These are phyloP conservation scores for Corythornis cristatus DNA, from an alignment of 2,113 vertebrate genomes.

Conservation along the genomic window DNA sequence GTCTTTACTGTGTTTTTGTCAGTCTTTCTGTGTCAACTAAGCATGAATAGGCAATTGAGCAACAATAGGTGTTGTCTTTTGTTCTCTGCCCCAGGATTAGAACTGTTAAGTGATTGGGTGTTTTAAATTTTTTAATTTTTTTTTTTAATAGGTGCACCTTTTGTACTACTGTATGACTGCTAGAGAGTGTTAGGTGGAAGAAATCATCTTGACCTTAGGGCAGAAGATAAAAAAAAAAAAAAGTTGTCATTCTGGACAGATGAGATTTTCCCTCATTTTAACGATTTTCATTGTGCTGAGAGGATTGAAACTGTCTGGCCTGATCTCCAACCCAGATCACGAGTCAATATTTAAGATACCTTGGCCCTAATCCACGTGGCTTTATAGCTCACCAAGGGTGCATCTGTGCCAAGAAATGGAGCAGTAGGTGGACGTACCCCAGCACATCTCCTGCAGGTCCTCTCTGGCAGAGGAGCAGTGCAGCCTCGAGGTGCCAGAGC, in stretches of 20 bases:
- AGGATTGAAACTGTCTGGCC: constrained; percentile 57
- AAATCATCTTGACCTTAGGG: background rate
- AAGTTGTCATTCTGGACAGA: background rate
- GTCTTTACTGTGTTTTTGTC: background rate
- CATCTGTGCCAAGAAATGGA: background rate
- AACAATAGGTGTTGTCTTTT: background rate
- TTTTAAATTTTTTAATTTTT: background rate
- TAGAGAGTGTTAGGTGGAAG: background rate
- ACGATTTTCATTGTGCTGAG: constrained; percentile 50
- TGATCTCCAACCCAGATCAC: constrained; percentile 55
- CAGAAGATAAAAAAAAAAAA: background rate
- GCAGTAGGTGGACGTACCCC: background rate
- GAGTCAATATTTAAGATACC: constrained; percentile 68
- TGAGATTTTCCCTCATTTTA: constrained; percentile 40
- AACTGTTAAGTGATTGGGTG: background rate
- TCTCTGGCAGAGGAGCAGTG: background rate
- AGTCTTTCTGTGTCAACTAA: background rate
- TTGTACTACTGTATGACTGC: background rate
- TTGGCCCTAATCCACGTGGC: background rate
- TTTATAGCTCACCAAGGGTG: constrained; percentile 29
- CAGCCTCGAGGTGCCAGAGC: rapidly evolving
- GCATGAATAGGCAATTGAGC: background rate
- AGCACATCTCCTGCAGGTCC: rapidly evolving
- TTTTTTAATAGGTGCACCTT: background rate
- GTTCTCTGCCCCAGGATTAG: background rate